Percentiles rank a stretch among this genome's conserved stretches.
phyloP scores from a whole-genome alignment of 2,113 vertebrate genomes.

The Campylomormyrus numenius region DNA sequence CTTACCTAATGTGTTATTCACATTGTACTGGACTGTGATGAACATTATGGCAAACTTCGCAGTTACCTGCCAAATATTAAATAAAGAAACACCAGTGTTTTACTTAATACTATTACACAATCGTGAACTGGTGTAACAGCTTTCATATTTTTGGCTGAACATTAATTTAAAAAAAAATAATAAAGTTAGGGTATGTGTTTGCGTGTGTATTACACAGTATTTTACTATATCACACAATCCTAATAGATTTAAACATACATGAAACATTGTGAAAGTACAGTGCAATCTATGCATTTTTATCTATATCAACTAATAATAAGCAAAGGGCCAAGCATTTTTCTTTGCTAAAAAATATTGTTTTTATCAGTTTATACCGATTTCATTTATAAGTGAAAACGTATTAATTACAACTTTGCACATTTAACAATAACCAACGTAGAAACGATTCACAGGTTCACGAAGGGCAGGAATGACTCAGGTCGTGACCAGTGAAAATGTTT shows the following conservation, averaged over 20 bases:
- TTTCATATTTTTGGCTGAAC: neutral
- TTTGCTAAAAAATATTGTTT: neutral
- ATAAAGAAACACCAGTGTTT: neutral
- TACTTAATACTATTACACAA: neutral
- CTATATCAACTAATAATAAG: neutral
- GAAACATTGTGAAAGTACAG: neutral
- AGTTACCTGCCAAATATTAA: conserved; percentile 56
- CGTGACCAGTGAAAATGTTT: neutral
- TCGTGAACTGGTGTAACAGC: neutral
- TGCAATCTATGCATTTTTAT: neutral
- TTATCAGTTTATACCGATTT: neutral
- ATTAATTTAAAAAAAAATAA: neutral
- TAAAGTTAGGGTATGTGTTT: neutral
- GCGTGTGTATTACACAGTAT: neutral
- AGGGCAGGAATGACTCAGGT: neutral
- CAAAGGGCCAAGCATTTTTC: neutral
- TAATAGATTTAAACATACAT: neutral
- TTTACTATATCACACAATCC: neutral
- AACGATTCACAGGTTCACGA: neutral
- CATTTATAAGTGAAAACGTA: neutral
- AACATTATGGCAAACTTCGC: conserved; percentile 69
- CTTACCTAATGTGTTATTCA: conserved; percentile 67
- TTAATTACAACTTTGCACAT: neutral
- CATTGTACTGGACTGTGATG: conserved; percentile 75
- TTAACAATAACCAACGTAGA: neutral